Evolutionary conservation across 1,140 invertebrate genomes (phyloP).

Genomic region (Drosophila miranda): DNA sequence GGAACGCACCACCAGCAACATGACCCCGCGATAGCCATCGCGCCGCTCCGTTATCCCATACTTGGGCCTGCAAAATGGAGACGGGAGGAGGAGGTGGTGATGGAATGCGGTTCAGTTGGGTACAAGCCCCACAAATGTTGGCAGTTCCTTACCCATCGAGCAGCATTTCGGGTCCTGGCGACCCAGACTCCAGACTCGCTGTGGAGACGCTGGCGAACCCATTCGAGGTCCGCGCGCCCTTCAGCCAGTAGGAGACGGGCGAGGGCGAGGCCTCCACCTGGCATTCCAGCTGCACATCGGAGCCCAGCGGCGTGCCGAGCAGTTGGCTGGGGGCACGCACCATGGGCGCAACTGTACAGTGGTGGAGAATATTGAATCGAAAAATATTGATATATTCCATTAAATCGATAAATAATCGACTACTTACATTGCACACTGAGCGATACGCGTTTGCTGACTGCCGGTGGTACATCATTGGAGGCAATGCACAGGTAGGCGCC

Average conservation of each 20-base stretch:
- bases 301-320: constrained; percentile 90
- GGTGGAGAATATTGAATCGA: no score
- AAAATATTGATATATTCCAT: no score
- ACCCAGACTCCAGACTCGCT: constrained; percentile 75
- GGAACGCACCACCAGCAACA: constrained; percentile 91
- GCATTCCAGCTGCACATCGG: constrained; percentile 91
- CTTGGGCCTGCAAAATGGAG: constrained; percentile 86
- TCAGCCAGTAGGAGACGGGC: constrained; percentile 92
- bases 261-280: constrained; percentile 92
- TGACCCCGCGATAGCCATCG: constrained; percentile 91
- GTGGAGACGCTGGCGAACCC: constrained; percentile 71
- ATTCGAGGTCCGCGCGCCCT: constrained; percentile 85
- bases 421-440: constrained; percentile 94
- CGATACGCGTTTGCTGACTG: constrained; percentile 93
- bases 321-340: constrained; percentile 93
- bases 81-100: neutral
- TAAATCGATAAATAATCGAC: neutral
- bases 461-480: constrained; percentile 93
- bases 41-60: constrained; percentile 91
- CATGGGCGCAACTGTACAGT: constrained; percentile 88
- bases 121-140: no score
- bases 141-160: constrained; percentile 87
- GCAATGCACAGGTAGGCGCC: constrained; percentile 94
- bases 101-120: neutral
- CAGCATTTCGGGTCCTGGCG: constrained; percentile 86